Conservation (phyloP, 2,797 vertebrate species). For the Rhinichthys osculus region DNA sequence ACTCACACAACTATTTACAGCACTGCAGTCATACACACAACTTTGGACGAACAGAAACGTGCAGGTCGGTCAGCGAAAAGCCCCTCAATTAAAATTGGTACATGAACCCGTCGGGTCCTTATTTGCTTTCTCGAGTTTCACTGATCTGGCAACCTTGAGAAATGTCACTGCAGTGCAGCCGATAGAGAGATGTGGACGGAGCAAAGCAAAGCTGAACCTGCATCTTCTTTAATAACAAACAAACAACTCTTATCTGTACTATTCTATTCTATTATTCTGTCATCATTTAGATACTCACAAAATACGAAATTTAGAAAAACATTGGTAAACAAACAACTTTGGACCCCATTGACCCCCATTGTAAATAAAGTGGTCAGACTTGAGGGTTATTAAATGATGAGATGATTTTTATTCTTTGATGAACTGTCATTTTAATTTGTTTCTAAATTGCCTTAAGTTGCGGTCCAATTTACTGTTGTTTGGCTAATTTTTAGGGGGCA, state of each 20-base stretch:
- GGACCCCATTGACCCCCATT: background rate
- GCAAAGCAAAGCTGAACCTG: background rate
- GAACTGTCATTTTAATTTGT: background rate
- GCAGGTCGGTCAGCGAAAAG: conserved; percentile 33
- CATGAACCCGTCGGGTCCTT: conserved; percentile 28
- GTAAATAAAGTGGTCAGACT: background rate
- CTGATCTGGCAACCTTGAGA: conserved; percentile 40
- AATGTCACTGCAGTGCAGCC: conserved; percentile 34
- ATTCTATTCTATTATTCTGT: no score
- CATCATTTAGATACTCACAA: background rate
- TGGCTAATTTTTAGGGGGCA: background rate
- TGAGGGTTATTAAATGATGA: no score
- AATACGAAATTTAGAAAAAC: background rate
- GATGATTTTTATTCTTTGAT: no score
- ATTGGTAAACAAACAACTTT: background rate
- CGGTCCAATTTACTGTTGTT: background rate
- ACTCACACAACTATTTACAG: conserved; percentile 39
- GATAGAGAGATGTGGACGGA: background rate
- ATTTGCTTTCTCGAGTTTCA: conserved; percentile 41
- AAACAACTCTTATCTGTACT: background rate
- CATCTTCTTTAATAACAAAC: conserved; percentile 12
- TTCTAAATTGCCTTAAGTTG: background rate
- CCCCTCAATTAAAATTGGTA: conserved; percentile 48
- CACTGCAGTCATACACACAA: background rate
- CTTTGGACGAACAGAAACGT: conserved; percentile 22